Percentiles rank a stretch among this genome's conserved stretches.
phyloP scores from a whole-genome alignment of 2,888 invertebrate genomes.

The Drosophila leonis region DNA sequence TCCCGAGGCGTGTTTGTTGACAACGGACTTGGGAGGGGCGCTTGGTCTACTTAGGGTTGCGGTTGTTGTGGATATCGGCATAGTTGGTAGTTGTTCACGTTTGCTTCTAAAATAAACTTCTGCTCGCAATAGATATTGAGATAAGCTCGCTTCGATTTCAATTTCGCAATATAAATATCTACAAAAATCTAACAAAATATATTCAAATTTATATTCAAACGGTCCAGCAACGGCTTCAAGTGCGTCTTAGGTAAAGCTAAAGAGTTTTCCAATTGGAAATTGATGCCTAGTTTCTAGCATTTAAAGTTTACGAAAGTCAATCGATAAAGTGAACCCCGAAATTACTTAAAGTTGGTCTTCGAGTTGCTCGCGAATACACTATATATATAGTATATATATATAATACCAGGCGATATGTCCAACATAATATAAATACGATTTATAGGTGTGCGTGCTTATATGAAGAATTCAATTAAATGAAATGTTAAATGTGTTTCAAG shows the following conservation, averaged over 20 bases:
- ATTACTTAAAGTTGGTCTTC: constrained; percentile 27
- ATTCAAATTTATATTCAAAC: background rate
- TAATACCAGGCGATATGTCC: constrained; percentile 5
- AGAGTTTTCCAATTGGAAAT: background rate
- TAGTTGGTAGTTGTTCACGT: constrained; percentile 61
- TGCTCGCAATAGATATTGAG: constrained; percentile 47
- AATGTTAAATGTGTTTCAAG: constrained; percentile 72
- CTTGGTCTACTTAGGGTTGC: constrained; percentile 75
- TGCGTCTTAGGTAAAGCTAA: constrained; percentile 31
- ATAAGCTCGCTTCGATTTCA: constrained; percentile 20
- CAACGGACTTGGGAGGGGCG: constrained; percentile 49
- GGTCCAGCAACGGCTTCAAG: background rate
- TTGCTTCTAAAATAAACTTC: constrained; percentile 68
- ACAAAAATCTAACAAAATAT: background rate
- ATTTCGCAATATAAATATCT: constrained; percentile 28
- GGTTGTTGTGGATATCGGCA: constrained; percentile 80
- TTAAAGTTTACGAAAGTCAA: constrained; percentile 57
- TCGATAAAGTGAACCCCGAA: constrained; percentile 71
- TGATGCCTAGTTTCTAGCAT: constrained; percentile 6
- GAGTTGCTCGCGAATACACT: constrained; percentile 34
- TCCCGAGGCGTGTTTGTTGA: constrained; percentile 40
- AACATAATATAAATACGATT: constrained; percentile 26
- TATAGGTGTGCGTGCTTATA: constrained; percentile 45
- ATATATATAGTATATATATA: constrained; percentile 17
- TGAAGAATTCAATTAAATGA: constrained; percentile 46